Evolutionary conservation across 2,113 vertebrate species (phyloP), one percentile per base, ranked within the genome.

Genomic region (Prolemur simus): DNA sequence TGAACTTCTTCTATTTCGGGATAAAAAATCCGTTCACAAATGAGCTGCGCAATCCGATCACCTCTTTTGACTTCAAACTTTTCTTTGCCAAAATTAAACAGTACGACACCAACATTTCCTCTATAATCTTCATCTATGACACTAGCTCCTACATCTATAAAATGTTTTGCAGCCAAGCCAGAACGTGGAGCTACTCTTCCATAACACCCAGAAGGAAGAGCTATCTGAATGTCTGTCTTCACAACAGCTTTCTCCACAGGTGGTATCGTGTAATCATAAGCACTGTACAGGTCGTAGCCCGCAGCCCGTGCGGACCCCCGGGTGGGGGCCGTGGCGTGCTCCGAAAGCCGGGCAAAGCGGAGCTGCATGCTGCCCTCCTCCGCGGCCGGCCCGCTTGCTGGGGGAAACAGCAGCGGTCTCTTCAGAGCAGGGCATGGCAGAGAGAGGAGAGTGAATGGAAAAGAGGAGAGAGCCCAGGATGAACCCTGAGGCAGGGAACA

Each of bases 71-170:
- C 99, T 99, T 97, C 0, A 98, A 99, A 99, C 2, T 87, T 87
- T 60, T 99, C 99, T 94, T 99, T 99, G 96, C 99, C 98, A 80
- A 99, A 99, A 98, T 99, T 99, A 98, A 99, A 99, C 3, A 99
- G 99, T 25, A 99, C 99, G 21, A 99, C 99, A 63, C 99, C 99
- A 63, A 99, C 98, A 64, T 99, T 99, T 93, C 99, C 99, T 98
- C 99, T 99, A 92, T 99, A 99, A 98, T 99, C 99, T 91, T 99
- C 99, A 98, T 99, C 99, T 87, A 99, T 99, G 77, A 99, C 99
- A 81, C 99, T 99, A 97, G 99, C 99, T 99, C n/a, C n/a, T n/a
- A n/a, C n/a, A n/a, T n/a, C n/a, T n/a, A n/a, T n/a, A n/a, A n/a
- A n/a, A n/a, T n/a, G n/a, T n/a, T n/a, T n/a, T n/a, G n/a, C n/a